phyloP scores from a whole-genome alignment of 2,888 invertebrate species.

The Phoronis australis region DNA sequence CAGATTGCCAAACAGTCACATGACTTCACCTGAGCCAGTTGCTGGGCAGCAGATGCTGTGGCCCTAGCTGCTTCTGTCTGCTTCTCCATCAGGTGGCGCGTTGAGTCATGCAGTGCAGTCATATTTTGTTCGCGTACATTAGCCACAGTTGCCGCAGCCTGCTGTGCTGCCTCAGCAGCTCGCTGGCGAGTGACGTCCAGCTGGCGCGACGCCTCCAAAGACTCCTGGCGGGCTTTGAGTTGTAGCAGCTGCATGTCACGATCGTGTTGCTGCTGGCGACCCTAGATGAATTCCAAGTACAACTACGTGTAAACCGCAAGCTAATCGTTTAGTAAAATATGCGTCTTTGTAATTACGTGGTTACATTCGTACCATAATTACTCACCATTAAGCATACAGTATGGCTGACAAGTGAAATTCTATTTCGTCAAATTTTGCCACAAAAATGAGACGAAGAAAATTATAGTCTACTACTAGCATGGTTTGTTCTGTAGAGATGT shows the following conservation, averaged over 20 bases:
- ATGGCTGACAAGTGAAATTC: too few species aligned
- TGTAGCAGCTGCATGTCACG: constrained; percentile 34
- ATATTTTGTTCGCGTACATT: constrained; percentile 22
- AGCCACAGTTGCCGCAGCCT: constrained; percentile 23
- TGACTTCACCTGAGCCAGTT: constrained; percentile 21
- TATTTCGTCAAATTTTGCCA: too few species aligned
- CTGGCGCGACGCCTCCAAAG: constrained; percentile 29
- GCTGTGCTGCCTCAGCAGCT: constrained; percentile 13
- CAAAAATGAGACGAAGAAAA: too few species aligned
- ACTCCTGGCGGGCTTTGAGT: constrained; percentile 32
- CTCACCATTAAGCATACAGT: too few species aligned
- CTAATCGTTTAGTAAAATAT: too few species aligned
- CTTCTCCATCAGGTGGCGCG: constrained; percentile 19
- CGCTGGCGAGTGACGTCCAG: constrained; percentile 21
- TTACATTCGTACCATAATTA: too few species aligned
- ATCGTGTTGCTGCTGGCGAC: constrained; percentile 38
- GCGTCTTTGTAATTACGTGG: too few species aligned
- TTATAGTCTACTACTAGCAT: too few species aligned
- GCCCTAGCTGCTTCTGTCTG: constrained; percentile 34
- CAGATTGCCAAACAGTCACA: too few species aligned
- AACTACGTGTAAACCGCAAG: too few species aligned
- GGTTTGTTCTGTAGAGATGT: too few species aligned
- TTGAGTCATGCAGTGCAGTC: constrained; percentile 21
- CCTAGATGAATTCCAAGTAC: constrained; percentile 18
- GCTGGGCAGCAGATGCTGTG: constrained; percentile 34